Percentiles rank a stretch among this genome's conserved stretches.
Conservation (phyloP, 1,140 invertebrate genomes). For the Akabosia matsudoensis region DNA sequence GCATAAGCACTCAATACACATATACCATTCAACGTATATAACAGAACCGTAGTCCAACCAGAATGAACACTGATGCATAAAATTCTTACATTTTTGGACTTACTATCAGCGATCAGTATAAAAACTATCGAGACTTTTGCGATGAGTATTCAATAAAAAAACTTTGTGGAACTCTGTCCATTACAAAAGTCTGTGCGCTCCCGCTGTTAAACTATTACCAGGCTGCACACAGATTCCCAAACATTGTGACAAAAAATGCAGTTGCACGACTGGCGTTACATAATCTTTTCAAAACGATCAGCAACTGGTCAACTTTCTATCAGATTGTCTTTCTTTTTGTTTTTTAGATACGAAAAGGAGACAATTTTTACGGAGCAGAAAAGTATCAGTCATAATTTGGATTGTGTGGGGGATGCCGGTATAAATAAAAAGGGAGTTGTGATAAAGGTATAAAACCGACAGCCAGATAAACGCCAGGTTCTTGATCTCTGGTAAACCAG, state of each 20-base stretch:
- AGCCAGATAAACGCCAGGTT: too few relatives aligned
- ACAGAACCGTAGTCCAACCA: not conserved
- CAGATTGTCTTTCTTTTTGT: too few relatives aligned
- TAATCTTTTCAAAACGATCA: slow-evolving; percentile 18
- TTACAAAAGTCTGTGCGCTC: not conserved
- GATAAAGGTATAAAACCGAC: too few relatives aligned
- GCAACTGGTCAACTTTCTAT: slow-evolving; percentile 2
- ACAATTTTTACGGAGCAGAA: too few relatives aligned
- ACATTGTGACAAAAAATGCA: not conserved
- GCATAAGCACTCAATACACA: too few relatives aligned
- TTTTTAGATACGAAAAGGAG: too few relatives aligned
- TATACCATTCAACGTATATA: too few relatives aligned
- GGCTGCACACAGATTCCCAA: not conserved
- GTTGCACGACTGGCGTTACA: not conserved
- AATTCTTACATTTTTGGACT: not conserved
- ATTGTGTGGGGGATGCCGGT: too few relatives aligned
- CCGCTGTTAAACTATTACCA: not conserved
- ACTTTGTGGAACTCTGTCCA: too few relatives aligned
- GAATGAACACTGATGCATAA: not conserved
- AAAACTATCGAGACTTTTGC: not conserved
- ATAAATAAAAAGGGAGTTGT: too few relatives aligned
- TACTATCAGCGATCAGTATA: not conserved
- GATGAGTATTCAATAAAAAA: not conserved
- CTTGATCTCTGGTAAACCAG: too few relatives aligned
- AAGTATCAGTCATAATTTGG: too few relatives aligned